Base-by-base conservation (phyloP, 2,888 invertebrate species). In the Himalopsyche tibetana region DNA sequence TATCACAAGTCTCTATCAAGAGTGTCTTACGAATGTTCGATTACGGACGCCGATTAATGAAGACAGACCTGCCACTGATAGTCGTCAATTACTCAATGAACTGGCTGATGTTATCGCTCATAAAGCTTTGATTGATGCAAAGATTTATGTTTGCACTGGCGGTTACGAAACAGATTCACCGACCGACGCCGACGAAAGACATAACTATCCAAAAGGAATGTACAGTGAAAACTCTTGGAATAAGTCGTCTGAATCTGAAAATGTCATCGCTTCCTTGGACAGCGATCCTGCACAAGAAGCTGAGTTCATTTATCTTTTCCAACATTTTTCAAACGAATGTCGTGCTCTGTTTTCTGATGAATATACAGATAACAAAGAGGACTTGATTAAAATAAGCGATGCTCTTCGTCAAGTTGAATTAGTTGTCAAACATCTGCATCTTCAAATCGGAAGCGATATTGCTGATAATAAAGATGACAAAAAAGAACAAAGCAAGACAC, bases 71-170 rank as follows among this genome's bases (percentile, higher is more conserved):
- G 92, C 92, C 28, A 90, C 91, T 36, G 92, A 93, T 87, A 93
- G 94, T 0, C 91, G 93, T 28, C 92, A 92, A 83, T 90, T 95
- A 55, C 90, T 96, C 85, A 92, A 93, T 79, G 95, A 95, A 90
- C 95, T 95, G 90, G 95, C 96, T 17, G 96, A 96, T 90, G 94
- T 96, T 84, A 93, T 96, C 82, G 96, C 96, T 51, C 96, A 96
- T 89, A 96, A 96, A 91, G 95, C 96, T 69, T 92, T 97, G 86
- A 94, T 97, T 84, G 96, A 97, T 91, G 96, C 96, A 84, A 88
- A 88, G 56, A 88, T 88, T 40, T 88, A 82, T 84, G 88, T 88
- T 55, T 88, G 89, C 69, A 85, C 88, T 51, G 89, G 89, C 63
- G 88, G 87, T 38, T 84, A 84, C 55, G 82, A 84, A 28, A 45